Evolutionary conservation across 2,113 vertebrate genomes (phyloP).

Genomic region (Leiothrix lutea): DNA sequence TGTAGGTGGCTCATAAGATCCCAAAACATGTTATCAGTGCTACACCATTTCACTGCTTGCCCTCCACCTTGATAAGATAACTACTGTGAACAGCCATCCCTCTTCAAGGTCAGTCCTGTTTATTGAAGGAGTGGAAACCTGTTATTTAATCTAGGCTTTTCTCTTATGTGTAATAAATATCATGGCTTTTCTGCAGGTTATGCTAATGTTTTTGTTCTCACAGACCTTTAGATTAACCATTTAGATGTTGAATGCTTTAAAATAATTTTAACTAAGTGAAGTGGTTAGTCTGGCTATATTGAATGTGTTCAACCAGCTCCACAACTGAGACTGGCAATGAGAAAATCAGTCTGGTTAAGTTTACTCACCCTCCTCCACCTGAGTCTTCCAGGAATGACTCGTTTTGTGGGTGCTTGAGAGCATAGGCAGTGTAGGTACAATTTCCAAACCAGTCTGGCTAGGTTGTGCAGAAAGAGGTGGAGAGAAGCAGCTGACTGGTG

Average conservation of each 20-base stretch:
- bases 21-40: background rate
- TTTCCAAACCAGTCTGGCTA: constrained; percentile 8
- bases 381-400: background rate
- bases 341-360: background rate
- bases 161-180: background rate
- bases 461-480: background rate
- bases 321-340: background rate
- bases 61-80: background rate
- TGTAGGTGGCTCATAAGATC: background rate
- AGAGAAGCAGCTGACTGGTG: background rate
- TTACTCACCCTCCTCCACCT: background rate
- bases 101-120: background rate
- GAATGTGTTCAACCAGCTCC: background rate
- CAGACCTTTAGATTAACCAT: background rate
- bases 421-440: background rate
- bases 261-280: background rate
- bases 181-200: background rate
- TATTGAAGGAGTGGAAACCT: background rate
- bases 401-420: background rate
- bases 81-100: background rate
- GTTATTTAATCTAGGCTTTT: background rate
- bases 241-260: background rate
- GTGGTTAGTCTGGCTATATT: background rate
- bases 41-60: background rate
- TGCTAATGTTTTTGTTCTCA: background rate